phyloP scores from a whole-genome alignment of 2,797 vertebrate species.

The Graptemys geographica region DNA sequence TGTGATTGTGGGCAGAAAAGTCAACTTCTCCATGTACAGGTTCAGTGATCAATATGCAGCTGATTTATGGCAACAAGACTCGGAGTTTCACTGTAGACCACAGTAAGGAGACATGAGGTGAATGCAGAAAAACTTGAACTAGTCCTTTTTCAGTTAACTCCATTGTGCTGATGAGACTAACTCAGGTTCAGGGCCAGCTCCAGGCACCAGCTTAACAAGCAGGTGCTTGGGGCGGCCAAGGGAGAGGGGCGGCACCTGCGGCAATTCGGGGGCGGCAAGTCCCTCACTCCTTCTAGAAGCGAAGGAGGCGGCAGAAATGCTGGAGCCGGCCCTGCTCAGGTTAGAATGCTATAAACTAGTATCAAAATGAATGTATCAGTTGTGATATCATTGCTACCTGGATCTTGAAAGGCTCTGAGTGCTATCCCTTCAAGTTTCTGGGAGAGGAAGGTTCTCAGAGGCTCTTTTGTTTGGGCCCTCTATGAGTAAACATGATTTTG shows the following conservation, averaged over 20 bases:
- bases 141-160: constrained; percentile 1
- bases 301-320: too few species aligned
- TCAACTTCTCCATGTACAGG: not conserved
- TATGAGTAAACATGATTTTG: not conserved
- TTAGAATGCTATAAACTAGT: not conserved
- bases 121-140: constrained; percentile 4
- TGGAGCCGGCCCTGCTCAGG: not conserved
- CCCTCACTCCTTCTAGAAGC: too few species aligned
- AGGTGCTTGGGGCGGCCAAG: too few species aligned
- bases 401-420: not conserved
- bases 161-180: not conserved
- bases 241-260: too few species aligned
- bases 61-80: not conserved
- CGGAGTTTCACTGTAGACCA: not conserved
- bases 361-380: not conserved
- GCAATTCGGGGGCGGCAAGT: too few species aligned
- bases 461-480: not conserved
- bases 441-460: not conserved
- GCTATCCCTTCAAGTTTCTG: not conserved
- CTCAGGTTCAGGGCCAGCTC: not conserved
- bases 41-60: constrained; percentile 18
- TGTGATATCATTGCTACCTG: not conserved
- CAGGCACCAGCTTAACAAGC: too few species aligned
- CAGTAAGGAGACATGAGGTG: not conserved
- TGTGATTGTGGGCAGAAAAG: not conserved